Base-by-base conservation (phyloP, 2,797 vertebrate genomes). In the Botia kubotai region DNA sequence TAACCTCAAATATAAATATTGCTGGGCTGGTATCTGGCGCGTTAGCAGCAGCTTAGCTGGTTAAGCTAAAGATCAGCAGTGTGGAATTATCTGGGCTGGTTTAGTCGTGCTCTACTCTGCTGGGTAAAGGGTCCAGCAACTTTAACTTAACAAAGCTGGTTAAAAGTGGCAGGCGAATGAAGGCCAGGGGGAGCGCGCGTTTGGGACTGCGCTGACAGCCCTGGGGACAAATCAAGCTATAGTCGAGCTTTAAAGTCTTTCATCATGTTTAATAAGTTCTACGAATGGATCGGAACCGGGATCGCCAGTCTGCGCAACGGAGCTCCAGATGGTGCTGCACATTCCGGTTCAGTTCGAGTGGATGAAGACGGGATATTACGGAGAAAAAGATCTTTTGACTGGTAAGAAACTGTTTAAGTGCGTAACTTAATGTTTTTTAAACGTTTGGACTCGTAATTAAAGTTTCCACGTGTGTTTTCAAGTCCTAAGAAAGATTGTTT, bases 221-320 rank as follows among this genome's bases (percentile, higher is more conserved):
- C 76, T 69, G 79, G 19, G 70, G 79, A 84, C 46, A 78, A 83
- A 80, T 14, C 77, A 73, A 43, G 57, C 4, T 79, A 53, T 75
- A 62, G 79, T 26, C 14, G 23, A 80, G 70, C 19, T 73, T 43
- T 72, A 1, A 39, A 26, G 36, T n/a, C 29, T 16, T 67, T 68
- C 23, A 82, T 55, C 17, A 95, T 95, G 94, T 90, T 95, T 83
- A 95, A 93, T 89, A 94, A 93, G 92, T 88, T 95, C 76, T 95
- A 90, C 87, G 93, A 90, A 87, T 95, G 93, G 94, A 75, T 95
- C 21, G 94, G 90, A 86, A 94, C 91, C 0, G 91, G 92, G 74
- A 87, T 95, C 69, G 90, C 89, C 63, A 93, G 82, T 85, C 88
- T 93, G 70, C 92, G 94, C 66, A 91, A 93, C 62, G 94, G 89